Evolutionary conservation across 2,888 invertebrate genomes (phyloP), one percentile per base, ranked within the genome.

Genomic region (Boloria euphrosyne): DNA sequence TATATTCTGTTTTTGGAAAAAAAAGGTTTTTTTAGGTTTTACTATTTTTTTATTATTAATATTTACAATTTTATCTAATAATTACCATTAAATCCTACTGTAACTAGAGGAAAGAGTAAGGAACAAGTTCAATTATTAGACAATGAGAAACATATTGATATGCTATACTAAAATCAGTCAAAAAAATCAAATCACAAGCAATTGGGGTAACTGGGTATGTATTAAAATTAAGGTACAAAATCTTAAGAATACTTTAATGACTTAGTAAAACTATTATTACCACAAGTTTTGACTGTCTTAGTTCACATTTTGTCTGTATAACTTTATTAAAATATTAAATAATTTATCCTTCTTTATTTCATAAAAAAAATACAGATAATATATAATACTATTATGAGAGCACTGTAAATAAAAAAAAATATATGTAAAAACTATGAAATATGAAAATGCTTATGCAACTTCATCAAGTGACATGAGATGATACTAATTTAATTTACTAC

Each of bases 1-100:
- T 31, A 31, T 6, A 31, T 1, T 31, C 7, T 38, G 31, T 38
- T 10, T 10, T 38, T n/a, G 47, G 16, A n/a, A 60, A 51, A 61
- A 18, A 61, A 51, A 43, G 22, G 22, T 43, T 14, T 17, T 14
- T 51, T 50, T 13, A 52, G 43, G 22, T 61, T 64, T 65, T 65
- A 47, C 52, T 52, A 38, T 52, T 65, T 65, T 65, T 57, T 58
- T 64, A 52, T 38, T 47, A 65, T 38, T 58, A 65, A 65, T 65
- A 65, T 65, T 65, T 65, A 65, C 64, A 65, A 65, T 65, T 53
- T 59, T 22, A 51, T 57, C 57, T 63, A 62, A 55, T 17, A n/a
- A 51, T 17, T 63, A 63, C 50, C 55, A 50, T 53, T 55, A 57
- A 47, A 50, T 57, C 58, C 64, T 57, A 64, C 13, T 64, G 44